phyloP scores from a whole-genome alignment of 2,113 vertebrate species.

The Mobula hypostoma region DNA sequence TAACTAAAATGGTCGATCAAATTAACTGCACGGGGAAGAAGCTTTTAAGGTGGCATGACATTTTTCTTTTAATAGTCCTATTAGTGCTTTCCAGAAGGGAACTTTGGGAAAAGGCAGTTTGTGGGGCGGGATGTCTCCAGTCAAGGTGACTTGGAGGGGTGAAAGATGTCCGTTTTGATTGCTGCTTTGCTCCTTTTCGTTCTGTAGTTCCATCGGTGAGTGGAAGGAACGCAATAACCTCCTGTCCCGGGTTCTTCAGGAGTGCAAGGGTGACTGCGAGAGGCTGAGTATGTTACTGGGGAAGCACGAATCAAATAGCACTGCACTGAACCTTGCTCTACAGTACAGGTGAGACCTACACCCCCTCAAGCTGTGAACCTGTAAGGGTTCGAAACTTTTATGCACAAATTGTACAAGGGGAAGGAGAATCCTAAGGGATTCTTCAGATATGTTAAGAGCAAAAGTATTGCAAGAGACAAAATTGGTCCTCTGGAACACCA shows the following conservation, averaged over 20 bases:
- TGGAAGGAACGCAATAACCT: conserved; percentile 70
- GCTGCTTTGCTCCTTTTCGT: not conserved
- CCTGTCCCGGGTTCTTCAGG: conserved; percentile 63
- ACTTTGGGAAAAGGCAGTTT: too few species aligned
- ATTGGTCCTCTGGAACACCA: too few species aligned
- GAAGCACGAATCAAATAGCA: conserved; percentile 65
- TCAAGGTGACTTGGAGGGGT: not conserved
- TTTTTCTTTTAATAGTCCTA: too few species aligned
- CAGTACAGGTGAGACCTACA: conserved; percentile 62
- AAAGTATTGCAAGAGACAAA: too few species aligned
- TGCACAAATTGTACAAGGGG: too few species aligned
- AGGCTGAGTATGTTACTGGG: conserved; percentile 63
- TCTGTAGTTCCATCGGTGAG: conserved; percentile 61
- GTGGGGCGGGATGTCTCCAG: not conserved
- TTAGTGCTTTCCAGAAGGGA: too few species aligned
- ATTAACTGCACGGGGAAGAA: too few species aligned
- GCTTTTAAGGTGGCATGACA: too few species aligned
- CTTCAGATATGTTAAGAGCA: too few species aligned
- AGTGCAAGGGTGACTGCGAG: conserved; percentile 65
- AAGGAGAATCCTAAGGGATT: too few species aligned
- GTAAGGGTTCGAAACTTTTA: too few species aligned
- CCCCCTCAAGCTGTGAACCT: rapidly evolving
- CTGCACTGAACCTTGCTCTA: conserved; percentile 67
- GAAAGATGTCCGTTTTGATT: not conserved
- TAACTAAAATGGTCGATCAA: too few species aligned